Conservation (phyloP, 2,888 invertebrate genomes). For the Platycnemis pennipes region DNA sequence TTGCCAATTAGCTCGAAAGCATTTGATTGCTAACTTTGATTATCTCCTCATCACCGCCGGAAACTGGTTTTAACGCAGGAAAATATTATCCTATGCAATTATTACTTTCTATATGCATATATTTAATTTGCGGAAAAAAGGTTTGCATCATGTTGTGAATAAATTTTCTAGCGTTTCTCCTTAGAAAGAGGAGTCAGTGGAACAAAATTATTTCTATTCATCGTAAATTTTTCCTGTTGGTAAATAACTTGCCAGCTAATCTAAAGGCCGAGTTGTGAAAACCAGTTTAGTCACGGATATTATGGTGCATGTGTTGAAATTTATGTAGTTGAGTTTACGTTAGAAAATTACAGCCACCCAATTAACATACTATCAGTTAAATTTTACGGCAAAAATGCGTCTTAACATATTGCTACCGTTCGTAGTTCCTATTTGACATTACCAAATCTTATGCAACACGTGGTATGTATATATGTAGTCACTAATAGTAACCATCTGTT, state of each 20-base stretch:
- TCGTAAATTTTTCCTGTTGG: background rate
- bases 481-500: background rate
- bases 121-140: background rate
- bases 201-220: background rate
- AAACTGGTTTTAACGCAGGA: too few relatives aligned
- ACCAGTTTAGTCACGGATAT: background rate
- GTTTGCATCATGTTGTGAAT: background rate
- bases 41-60: too few relatives aligned
- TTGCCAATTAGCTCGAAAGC: too few relatives aligned
- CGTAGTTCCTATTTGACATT: background rate
- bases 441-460: background rate
- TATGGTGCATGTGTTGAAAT: background rate
- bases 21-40: too few relatives aligned
- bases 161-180: background rate
- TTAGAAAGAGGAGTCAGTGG: background rate
- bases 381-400: background rate
- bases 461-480: background rate
- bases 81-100: background rate
- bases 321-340: background rate
- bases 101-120: background rate
- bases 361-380: background rate
- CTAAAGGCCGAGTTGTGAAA: background rate
- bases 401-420: background rate
- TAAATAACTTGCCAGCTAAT: background rate
- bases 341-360: background rate